These are phyloP conservation scores for Gambelia wislizenii DNA, from an alignment of 2,797 vertebrate genomes.

Conservation along the genomic window DNA sequence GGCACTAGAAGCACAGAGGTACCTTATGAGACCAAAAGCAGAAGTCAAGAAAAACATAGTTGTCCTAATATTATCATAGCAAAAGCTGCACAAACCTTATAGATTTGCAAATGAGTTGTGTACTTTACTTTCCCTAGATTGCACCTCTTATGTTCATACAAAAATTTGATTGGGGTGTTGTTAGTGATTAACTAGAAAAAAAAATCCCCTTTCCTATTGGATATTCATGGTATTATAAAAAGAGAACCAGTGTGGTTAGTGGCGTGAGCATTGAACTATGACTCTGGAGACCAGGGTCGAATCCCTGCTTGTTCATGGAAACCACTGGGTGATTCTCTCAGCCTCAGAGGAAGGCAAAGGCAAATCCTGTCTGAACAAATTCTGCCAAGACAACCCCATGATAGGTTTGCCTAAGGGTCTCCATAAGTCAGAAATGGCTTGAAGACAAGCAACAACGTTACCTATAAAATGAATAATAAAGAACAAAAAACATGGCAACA, in stretches of 20 bases:
- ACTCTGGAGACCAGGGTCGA: too few species aligned
- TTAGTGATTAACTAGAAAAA: neutral
- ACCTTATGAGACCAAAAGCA: neutral
- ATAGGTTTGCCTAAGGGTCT: too few species aligned
- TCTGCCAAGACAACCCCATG: too few species aligned
- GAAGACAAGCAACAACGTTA: too few species aligned
- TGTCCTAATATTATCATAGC: neutral
- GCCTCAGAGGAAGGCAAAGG: too few species aligned
- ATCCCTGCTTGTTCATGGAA: too few species aligned
- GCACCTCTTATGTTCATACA: neutral
- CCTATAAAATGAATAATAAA: neutral
- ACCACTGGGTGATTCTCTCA: too few species aligned
- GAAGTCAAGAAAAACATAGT: neutral
- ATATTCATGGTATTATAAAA: neutral
- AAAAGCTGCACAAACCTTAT: neutral
- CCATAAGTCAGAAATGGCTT: too few species aligned
- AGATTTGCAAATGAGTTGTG: neutral
- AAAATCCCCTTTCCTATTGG: neutral
- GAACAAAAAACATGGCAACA: slow-evolving; percentile 13
- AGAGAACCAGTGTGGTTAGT: neutral
- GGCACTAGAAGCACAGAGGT: neutral
- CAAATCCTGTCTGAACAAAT: too few species aligned
- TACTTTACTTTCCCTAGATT: neutral
- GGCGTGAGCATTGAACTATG: too few species aligned
- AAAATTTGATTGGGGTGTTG: neutral